These are phyloP conservation scores for Ptychodera flava DNA, from an alignment of 35 echinoderm and acorn worm genomes.

Conservation along the genomic window DNA sequence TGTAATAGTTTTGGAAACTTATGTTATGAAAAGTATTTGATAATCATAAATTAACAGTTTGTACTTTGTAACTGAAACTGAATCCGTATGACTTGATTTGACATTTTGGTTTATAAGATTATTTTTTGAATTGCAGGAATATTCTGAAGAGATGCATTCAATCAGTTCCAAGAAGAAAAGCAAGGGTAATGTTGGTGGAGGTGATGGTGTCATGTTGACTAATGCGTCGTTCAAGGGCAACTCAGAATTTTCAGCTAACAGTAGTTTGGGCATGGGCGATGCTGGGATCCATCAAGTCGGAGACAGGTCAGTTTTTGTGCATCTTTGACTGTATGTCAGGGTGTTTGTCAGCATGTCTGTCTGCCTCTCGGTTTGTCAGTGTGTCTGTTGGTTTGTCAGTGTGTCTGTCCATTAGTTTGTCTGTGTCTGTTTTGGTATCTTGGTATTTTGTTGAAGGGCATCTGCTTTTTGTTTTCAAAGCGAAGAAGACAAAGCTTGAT, in stretches of 20 bases:
- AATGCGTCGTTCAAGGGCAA: constrained; percentile 67
- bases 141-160: constrained; percentile 74
- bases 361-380: too few species aligned
- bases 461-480: constrained; percentile 15
- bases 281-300: not conserved
- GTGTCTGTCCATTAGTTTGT: constrained; percentile 18
- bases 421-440: not conserved
- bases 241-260: constrained; percentile 37
- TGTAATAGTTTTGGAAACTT: too few species aligned
- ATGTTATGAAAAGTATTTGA: too few species aligned
- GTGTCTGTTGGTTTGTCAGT: too few species aligned
- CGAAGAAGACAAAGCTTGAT: constrained; percentile 17
- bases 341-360: too few species aligned
- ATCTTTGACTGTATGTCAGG: too few species aligned
- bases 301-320: not conserved
- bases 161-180: constrained; percentile 67
- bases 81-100: too few species aligned
- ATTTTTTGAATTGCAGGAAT: constrained; percentile 77
- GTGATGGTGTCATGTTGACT: constrained; percentile 53
- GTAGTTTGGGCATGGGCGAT: not conserved
- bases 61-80: too few species aligned
- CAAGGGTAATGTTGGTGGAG: constrained; percentile 70
- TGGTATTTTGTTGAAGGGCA: not conserved
- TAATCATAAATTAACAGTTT: too few species aligned
- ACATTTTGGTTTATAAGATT: too few species aligned